Evolutionary conservation across 2,797 vertebrate genomes (phyloP), one percentile per base, ranked within the genome.

Genomic region (Eulemur rubriventer): DNA sequence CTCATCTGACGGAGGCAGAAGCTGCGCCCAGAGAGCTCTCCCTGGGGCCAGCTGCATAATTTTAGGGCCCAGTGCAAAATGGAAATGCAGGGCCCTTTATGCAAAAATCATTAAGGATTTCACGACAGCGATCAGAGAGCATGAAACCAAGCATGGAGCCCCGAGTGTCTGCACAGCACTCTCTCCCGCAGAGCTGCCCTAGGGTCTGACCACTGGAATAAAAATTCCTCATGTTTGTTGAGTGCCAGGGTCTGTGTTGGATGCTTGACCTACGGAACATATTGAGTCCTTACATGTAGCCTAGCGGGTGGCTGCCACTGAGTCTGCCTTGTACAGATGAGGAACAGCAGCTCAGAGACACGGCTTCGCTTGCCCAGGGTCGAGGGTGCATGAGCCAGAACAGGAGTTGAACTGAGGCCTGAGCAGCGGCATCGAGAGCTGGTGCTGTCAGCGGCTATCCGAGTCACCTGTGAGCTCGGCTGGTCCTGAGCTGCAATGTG

Each of bases 181-280:
- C 41, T 38, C 2, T 2, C 43, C n/a, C 16, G 0, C 4, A 33
- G 41, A 2, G 65, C 59, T 5, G 61, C 57, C 73, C 9, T 10
- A 30, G 11, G 1, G 2, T 22, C 72, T 26, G 12, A 61, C 30
- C 33, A 17, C 16, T 13, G 9, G 1, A 7, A 14, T 2, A 6
- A 1, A 9, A 59, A 55, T 0, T 0, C 20, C 41, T 41, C 7
- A 20, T 30, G 1, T 10, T 11, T 28, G 50, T 16, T 0, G 2
- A 28, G 20, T 1, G 7, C 28, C 63, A 35, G 55, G 20, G 33
- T 52, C 65, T 17, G 2, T 0, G 12, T n/a, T 11, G 24, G 61
- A 30, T 26, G 4, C 35, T 5, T 4, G 24, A 17, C 38, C 88
- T 41, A 16, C 20, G 8, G 82, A 11, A 41, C 0, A 20, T 7